A percentile compares a stretch with the other conserved stretches of the same genome.
phyloP scores from a whole-genome alignment of 1,140 invertebrate genomes.

The Octopus bimaculoides region DNA sequence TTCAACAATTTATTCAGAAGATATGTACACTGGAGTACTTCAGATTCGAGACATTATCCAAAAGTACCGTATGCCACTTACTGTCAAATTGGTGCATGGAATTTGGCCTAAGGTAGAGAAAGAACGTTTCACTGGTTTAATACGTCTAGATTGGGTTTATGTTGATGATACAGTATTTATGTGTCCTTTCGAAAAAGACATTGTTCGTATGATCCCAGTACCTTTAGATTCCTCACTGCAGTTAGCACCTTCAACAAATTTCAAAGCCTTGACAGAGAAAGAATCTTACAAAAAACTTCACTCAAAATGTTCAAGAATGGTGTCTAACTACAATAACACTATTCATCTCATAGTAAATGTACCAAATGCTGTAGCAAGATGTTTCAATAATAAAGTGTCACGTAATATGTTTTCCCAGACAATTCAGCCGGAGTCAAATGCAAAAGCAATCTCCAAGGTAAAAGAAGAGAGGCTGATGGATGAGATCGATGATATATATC shows the following conservation, averaged over 20 bases:
- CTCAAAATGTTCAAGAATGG: conserved; percentile 74
- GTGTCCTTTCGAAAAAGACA: conserved; percentile 67
- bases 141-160: conserved; percentile 77
- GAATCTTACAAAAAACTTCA: conserved; percentile 78
- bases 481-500: conserved; percentile 95
- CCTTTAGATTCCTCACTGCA: conserved; percentile 83
- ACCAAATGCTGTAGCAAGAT: conserved; percentile 43
- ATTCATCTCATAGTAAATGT: conserved; percentile 62
- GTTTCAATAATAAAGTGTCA: conserved; percentile 39
- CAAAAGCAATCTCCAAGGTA: conserved; percentile 36
- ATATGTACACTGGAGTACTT: conserved; percentile 90
- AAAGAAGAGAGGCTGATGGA: conserved; percentile 72
- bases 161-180: conserved; percentile 73
- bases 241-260: conserved; percentile 78
- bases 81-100: conserved; percentile 85
- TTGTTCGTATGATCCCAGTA: conserved; percentile 73
- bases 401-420: conserved; percentile 41
- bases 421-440: background rate
- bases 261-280: conserved; percentile 74
- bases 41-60: conserved; percentile 75
- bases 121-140: conserved; percentile 63
- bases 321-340: conserved; percentile 79
- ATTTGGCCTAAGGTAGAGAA: conserved; percentile 68
- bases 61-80: conserved; percentile 80
- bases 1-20: conserved; percentile 83